A percentile compares a stretch with the other conserved stretches of the same genome.
Conservation (phyloP, 2,797 vertebrate genomes). For the Onychomys leucogaster region DNA sequence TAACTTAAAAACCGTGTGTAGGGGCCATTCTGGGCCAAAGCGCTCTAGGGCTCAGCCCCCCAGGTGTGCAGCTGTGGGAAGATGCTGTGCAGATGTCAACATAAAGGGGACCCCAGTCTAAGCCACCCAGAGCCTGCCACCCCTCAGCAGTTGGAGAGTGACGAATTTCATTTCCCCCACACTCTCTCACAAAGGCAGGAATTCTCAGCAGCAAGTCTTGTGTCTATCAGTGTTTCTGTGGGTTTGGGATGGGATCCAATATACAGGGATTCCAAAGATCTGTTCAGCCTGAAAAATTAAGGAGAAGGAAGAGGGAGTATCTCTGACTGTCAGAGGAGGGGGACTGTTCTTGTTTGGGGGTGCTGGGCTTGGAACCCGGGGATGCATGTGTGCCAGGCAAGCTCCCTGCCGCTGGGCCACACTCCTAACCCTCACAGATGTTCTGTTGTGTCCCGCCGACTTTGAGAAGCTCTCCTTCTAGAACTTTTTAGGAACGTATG, state of each 20-base stretch:
- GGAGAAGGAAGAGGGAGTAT: not conserved
- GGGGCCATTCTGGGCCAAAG: not conserved
- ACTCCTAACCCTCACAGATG: not conserved
- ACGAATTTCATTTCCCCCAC: not conserved
- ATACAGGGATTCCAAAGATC: not conserved
- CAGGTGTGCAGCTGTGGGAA: not conserved
- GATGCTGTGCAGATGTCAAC: not conserved
- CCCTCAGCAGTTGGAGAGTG: not conserved
- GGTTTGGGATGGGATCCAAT: not conserved
- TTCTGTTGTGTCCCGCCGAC: not conserved
- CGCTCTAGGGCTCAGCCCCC: not conserved
- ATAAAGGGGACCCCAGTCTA: not conserved
- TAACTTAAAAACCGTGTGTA: not conserved
- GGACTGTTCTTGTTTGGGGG: not conserved
- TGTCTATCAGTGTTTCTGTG: not conserved
- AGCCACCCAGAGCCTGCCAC: not conserved
- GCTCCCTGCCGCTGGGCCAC: not conserved
- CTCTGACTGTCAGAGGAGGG: not conserved
- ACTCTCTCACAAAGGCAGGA: not conserved
- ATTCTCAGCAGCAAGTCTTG: not conserved
- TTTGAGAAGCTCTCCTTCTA: not conserved
- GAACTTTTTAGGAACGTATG: not conserved
- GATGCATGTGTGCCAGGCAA: not conserved
- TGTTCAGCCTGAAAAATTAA: slow-evolving; percentile 21
- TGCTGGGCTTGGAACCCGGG: not conserved